Percentiles rank a stretch among this genome's conserved stretches.
These are phyloP conservation scores for Lacanobia wlatinum DNA, from an alignment of 2,888 invertebrate species.

Conservation along the genomic window DNA sequence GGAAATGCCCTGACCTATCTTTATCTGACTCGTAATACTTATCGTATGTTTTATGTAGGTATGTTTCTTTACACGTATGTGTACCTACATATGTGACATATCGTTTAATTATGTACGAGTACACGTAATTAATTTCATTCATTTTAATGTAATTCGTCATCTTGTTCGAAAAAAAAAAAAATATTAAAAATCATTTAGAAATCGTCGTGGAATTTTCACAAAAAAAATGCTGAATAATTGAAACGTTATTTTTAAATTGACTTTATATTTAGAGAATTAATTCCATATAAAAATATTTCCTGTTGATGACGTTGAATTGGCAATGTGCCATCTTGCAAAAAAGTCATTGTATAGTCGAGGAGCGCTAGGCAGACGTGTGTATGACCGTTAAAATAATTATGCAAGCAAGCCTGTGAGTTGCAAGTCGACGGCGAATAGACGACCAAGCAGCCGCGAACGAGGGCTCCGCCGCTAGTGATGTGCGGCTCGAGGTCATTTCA, in stretches of 20 bases:
- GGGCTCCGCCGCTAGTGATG: constrained; percentile 76
- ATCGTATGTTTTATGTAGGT: constrained; percentile 6
- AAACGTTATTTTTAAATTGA: neutral
- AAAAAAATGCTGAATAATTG: neutral
- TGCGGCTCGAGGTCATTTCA: constrained; percentile 80
- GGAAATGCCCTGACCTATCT: constrained; percentile 63
- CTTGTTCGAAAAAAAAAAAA: neutral
- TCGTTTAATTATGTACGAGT: neutral
- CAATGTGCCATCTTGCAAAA: constrained; percentile 24
- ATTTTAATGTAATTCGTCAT: constrained; percentile 2
- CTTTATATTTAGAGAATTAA: neutral
- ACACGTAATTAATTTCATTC: constrained; percentile 28
- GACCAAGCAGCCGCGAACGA: constrained; percentile 74
- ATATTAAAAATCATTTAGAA: neutral
- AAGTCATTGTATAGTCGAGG: constrained; percentile 25
- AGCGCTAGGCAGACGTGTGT: constrained; percentile 48
- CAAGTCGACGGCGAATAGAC: constrained; percentile 72
- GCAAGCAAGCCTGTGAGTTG: constrained; percentile 80
- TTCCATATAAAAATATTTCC: neutral
- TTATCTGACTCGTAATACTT: constrained; percentile 46
- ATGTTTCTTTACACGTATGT: constrained; percentile 17
- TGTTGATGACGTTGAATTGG: constrained; percentile 17
- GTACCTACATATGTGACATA: neutral
- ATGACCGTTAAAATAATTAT: constrained; percentile 83
- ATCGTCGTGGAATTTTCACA: too few relatives aligned